Evolutionary conservation across 1,140 invertebrate genomes (phyloP).

Genomic region (Leucophenga varia): DNA sequence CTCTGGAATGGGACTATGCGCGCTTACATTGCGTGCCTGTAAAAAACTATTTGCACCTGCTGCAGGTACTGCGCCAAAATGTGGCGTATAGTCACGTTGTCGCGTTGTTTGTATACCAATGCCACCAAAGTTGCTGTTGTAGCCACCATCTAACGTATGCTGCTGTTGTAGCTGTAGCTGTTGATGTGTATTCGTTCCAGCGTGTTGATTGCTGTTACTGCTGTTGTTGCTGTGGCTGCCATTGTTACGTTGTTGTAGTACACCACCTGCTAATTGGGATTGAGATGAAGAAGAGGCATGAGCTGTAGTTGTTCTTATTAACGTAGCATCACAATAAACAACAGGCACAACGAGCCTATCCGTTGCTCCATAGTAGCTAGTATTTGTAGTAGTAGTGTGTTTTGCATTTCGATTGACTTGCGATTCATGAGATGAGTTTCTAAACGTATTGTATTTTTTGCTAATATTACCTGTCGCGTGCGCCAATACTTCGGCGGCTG

Average conservation of each 20-base stretch:
- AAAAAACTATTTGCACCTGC: slow-evolving; percentile 31
- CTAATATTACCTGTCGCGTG: too few species aligned
- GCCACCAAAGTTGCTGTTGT: slow-evolving; percentile 16
- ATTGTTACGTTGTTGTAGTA: slow-evolving; percentile 17
- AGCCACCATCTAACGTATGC: too few species aligned
- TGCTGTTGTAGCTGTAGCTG: too few species aligned
- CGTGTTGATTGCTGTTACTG: slow-evolving; percentile 45
- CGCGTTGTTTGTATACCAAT: slow-evolving; percentile 23
- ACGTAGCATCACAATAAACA: slow-evolving; percentile 13
- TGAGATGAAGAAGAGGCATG: slow-evolving; percentile 44
- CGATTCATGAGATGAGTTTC: too few species aligned
- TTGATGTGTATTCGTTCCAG: too few species aligned
- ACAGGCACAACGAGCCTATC: slow-evolving; percentile 19
- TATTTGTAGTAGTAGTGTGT: too few species aligned
- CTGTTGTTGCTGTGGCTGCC: slow-evolving; percentile 43
- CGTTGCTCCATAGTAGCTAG: slow-evolving; percentile 17
- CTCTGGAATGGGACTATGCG: slow-evolving; percentile 42
- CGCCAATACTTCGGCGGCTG: too few species aligned
- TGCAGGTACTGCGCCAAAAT: slow-evolving; percentile 30
- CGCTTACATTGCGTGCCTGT: slow-evolving; percentile 18
- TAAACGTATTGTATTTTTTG: too few species aligned
- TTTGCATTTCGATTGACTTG: too few species aligned
- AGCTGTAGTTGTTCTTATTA: slow-evolving; percentile 19
- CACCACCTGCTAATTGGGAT: slow-evolving; percentile 46
- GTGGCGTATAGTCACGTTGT: slow-evolving; percentile 33